Base-by-base conservation (phyloP, 2,113 vertebrate species). In the Eonycteris spelaea region DNA sequence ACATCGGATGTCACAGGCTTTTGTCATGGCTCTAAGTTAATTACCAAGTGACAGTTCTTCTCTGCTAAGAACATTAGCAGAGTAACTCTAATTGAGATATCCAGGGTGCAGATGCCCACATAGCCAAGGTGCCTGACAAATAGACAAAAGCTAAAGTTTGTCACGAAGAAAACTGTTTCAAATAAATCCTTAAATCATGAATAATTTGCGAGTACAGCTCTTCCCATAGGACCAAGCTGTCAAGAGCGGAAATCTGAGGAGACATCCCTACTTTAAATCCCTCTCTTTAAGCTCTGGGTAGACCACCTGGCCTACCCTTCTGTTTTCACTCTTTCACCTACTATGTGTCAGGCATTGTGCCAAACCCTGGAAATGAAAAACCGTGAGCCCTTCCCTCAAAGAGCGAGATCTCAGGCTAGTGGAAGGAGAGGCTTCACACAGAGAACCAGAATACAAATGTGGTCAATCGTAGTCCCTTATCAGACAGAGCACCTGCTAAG, bases 11-110 rank as follows among this genome's bases (percentile, higher is more conserved):
- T 93, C 86, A 97, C 35, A 91, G 68, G 13, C 78, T 95, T 91
- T 79, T 82, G 90, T 95, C 94, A 95, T 65, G 84, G 48, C 61
- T 94, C 21, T 95, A 96, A 95, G 67, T 93, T 92, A 93, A 97
- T 97, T 97, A 94, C 57, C 68, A 84, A 90, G 24, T 92, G 74
- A 94, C 43, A 85, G 45, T 80, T 75, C 48, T 78, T 93, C 30
- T 43, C 84, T 57, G 21, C 51, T 78, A 94, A 91, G 53, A 65
- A 26, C 33, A 57, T 95, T 77, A 89, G 73, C 86, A 57, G 55
- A 86, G 57, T 77, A 38, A 59, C 35, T 90, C 33, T 90, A 93
- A 86, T 77, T 95, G 92, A 89, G 65, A 92, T 80, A 79, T 97
- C 92, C 48, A 90, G 35, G 33, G 35, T n/a, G 10, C 59, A 86